phyloP scores from a whole-genome alignment of 1,140 invertebrate genomes.

The Lycorma delicatula region DNA sequence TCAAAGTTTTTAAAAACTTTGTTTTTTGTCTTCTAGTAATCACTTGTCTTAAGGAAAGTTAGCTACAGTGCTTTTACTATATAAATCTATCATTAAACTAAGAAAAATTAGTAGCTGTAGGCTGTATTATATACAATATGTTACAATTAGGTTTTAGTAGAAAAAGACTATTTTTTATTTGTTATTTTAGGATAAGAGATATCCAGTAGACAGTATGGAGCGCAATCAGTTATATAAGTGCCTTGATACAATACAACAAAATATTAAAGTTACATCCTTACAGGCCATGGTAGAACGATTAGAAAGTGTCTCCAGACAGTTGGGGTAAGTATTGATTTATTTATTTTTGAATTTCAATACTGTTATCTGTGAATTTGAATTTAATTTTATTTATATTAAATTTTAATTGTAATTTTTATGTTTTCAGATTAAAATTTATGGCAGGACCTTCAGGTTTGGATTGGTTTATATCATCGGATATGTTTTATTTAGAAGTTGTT shows the following conservation, averaged over 20 bases:
- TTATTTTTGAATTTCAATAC: background rate
- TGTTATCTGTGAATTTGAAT: no score
- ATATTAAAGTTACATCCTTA: slow-evolving; percentile 84
- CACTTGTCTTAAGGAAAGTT: no score
- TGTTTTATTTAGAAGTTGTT: slow-evolving; percentile 91
- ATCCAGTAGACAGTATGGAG: slow-evolving; percentile 71
- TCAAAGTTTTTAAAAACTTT: no score
- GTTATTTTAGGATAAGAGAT: slow-evolving; percentile 85
- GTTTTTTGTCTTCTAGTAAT: no score
- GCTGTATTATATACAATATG: no score
- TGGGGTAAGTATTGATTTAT: slow-evolving; percentile 50
- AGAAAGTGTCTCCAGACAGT: slow-evolving; percentile 79
- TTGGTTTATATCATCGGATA: slow-evolving; percentile 88
- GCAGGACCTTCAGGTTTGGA: slow-evolving; percentile 58
- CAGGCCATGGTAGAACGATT: slow-evolving; percentile 87
- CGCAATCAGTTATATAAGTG: slow-evolving; percentile 79
- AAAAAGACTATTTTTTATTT: no score
- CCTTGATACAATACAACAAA: slow-evolving; percentile 85
- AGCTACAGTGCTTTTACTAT: no score
- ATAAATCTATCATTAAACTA: no score
- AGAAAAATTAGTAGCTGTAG: no score
- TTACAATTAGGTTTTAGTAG: no score
- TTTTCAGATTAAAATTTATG: slow-evolving; percentile 65
- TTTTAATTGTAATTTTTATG: background rate
- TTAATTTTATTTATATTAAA: no score